Base-by-base conservation (phyloP, 1,140 invertebrate species). In the Drosophila sproati region DNA sequence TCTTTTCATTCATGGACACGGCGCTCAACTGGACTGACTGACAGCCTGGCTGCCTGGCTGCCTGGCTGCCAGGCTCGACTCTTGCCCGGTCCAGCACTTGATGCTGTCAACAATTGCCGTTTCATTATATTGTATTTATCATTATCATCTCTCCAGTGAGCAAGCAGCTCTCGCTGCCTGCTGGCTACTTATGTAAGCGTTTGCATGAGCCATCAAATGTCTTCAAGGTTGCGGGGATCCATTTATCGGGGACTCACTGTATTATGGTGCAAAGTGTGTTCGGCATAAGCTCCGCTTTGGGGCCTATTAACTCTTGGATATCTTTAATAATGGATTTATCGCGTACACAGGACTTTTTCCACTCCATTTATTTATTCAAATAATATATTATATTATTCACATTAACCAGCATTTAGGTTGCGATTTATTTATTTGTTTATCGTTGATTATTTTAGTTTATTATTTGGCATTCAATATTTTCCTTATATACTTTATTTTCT, bases 41-140 rank as follows among this genome's bases (percentile, higher is more conserved):
- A 28, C 47, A 7, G 48, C 5, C n/a, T 47, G 45, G 32, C 57
- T 37, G 28, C 32, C 63, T 62, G 32, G 8, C 39, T 41, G 10
- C 3, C 8, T 41, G 8, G 37, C 37, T 41, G 37, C 3, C 4
- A 6, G 34, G n/a, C 37, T 57, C 7, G 50, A 57, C 31, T 62
- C 8, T 7, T 47, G 60, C 8, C 7, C 37, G 37, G 52, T 69
- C 57, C 50, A 70, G 57, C 85, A 89, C 85, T 89, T 88, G 64
- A 89, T 89, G 80, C 54, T 88, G 85, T 88, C 85, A 89, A 75
- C 85, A 80, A 81, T 75, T 77, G 57, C 78, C 68, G 52, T 63
- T 80, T 89, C 85, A 89, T 88, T 89, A 76, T 85, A 89, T 88
- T 88, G 80, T 89, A 80, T 88, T 88, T 89, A 88, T 89, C 80